phyloP scores from a whole-genome alignment of 1,140 invertebrate genomes.

The Wiebesia pumilae region DNA sequence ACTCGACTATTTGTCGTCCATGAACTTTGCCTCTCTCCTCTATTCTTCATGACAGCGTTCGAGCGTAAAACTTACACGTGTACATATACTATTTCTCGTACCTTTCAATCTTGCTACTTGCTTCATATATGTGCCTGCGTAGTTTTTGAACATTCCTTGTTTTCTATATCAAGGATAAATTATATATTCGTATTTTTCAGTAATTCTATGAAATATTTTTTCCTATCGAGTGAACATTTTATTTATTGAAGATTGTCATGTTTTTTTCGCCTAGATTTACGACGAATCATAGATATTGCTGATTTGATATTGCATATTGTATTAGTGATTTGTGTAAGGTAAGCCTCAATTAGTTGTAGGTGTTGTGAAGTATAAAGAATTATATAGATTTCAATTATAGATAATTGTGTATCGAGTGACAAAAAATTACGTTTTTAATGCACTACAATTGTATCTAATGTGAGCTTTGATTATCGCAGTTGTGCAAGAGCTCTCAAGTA shows the following conservation, averaged over 20 bases:
- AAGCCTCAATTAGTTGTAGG: not conserved
- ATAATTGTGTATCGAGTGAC: constrained; percentile 1
- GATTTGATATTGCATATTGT: not conserved
- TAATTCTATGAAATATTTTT: not conserved
- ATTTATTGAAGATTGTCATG: not conserved
- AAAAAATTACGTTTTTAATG: not conserved
- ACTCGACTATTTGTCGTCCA: constrained; percentile 17
- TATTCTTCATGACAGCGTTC: not conserved
- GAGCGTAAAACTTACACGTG: constrained; percentile 15
- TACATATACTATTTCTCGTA: not conserved
- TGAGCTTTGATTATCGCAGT: not conserved
- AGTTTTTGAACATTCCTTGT: not conserved
- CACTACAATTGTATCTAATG: not conserved
- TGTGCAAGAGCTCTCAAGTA: not conserved
- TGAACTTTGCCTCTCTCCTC: constrained; percentile 31
- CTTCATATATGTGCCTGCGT: not conserved
- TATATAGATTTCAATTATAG: not conserved
- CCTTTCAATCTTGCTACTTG: not conserved
- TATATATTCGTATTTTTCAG: not conserved
- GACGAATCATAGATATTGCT: not conserved
- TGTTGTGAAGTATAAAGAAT: not conserved
- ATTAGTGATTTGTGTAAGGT: not conserved
- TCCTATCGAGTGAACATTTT: not conserved
- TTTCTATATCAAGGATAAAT: not conserved
- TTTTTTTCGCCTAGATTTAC: not conserved